Conservation (phyloP, 2,113 vertebrate genomes). For the Fukomys damarensis region DNA sequence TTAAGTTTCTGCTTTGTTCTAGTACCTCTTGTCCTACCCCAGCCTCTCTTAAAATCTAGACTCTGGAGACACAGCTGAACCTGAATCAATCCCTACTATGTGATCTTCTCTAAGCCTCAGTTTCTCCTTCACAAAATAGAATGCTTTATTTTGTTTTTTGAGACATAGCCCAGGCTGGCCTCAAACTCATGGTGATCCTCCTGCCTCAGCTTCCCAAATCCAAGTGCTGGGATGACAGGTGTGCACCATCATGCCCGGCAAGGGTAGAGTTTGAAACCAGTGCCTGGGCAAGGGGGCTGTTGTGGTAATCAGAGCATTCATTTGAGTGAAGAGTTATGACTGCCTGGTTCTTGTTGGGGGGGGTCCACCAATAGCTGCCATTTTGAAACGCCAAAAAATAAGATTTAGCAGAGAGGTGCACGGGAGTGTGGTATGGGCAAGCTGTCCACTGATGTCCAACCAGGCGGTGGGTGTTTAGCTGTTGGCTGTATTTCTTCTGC, state of each 20-base stretch:
- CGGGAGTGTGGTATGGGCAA: neutral
- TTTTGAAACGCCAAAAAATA: neutral
- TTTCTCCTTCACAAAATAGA: neutral
- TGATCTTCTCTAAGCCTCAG: neutral
- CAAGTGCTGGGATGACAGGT: neutral
- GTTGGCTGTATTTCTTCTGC: neutral
- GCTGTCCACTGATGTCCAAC: neutral
- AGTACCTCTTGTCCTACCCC: neutral
- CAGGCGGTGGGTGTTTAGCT: neutral
- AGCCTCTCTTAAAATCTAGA: neutral
- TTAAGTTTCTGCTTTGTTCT: neutral
- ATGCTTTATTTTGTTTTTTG: too few relatives aligned
- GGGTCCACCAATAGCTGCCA: neutral
- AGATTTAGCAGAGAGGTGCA: neutral
- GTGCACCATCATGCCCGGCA: rapidly evolving
- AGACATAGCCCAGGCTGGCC: neutral
- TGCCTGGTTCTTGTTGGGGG: neutral
- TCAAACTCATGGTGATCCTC: neutral
- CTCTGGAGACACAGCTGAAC: neutral
- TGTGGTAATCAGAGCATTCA: neutral
- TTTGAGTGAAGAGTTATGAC: neutral
- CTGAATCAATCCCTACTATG: neutral
- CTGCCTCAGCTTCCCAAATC: neutral
- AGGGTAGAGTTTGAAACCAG: neutral
- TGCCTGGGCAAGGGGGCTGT: neutral